Base-by-base conservation (phyloP, 2,888 invertebrate genomes). In the Synergus laeviventris region DNA sequence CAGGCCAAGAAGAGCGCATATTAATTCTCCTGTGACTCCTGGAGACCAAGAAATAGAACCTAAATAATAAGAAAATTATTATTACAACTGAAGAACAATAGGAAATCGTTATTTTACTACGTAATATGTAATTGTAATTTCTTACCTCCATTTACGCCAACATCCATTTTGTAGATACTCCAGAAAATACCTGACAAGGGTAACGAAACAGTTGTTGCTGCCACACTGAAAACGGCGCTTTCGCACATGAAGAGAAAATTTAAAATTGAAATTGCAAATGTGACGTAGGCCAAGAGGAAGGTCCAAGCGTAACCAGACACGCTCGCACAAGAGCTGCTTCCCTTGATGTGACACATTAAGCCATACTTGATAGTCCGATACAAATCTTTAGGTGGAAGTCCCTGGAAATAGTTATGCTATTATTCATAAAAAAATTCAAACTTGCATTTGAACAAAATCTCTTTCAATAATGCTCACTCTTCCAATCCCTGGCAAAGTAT, bases 101-200 rank as follows among this genome's bases (percentile, higher is more conserved):
- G 14, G 70, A 56, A 59, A 59, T 11, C 7, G n/a, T 31, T 16
- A 4, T 24, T 31, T n/a, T 11, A 62, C 77, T 18, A 36, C 36
- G 2, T 9, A 1, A 36, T 12, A 12, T 14, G 42, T 14, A 73
- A 66, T 56, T 70, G 38, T 64, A 8, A 42, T 73, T 31, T 79
- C 80, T 80, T 59, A 89, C 91, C 91, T 79, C 91, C 90, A 74
- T 89, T 87, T 36, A 86, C 82, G 56, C 91, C 86, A 42, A 86
- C 87, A 73, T 91, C 90, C 88, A 92, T 91, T 80, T 92, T 91
- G 83, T 93, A 93, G 70, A 93, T 86, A 66, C 93, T 92, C 93
- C 93, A 93, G 92, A 93, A 93, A 79, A 93, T 91, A 18, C 92
- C 93, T 49, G 92, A 91, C 11, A 93, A 82, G 3, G 93, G 93